Conservation (phyloP, 2,797 vertebrate species). For the Glossophaga mutica region DNA sequence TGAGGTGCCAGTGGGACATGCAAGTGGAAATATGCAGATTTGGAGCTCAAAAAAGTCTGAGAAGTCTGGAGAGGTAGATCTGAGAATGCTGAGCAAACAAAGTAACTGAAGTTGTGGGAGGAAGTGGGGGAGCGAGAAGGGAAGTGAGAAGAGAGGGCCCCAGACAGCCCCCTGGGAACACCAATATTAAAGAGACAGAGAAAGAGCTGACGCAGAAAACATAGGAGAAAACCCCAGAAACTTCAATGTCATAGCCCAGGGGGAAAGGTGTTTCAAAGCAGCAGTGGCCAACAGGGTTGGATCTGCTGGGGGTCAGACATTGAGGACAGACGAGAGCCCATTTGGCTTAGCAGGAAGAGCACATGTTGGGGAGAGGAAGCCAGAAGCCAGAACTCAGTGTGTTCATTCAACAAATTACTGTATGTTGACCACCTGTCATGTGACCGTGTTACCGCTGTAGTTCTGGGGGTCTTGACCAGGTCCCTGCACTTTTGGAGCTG, state of each 20-base stretch:
- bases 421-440: not conserved
- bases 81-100: not conserved
- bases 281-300: not conserved
- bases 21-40: not conserved
- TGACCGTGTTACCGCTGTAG: not conserved
- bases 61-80: not conserved
- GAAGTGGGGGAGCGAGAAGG: not conserved
- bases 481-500: not conserved
- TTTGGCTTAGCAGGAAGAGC: not conserved
- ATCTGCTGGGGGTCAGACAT: not conserved
- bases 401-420: no score
- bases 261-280: not conserved
- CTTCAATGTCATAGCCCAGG: not conserved
- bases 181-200: not conserved
- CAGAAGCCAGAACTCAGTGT: not conserved
- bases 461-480: not conserved
- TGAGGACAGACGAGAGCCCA: not conserved
- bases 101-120: not conserved
- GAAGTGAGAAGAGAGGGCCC: not conserved
- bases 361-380: accelerated
- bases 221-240: not conserved
- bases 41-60: not conserved
- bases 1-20: not conserved
- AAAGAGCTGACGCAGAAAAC: not conserved
- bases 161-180: not conserved